Evolutionary conservation across 2,113 vertebrate species (phyloP).

Genomic region (Gracilinanus agilis): DNA sequence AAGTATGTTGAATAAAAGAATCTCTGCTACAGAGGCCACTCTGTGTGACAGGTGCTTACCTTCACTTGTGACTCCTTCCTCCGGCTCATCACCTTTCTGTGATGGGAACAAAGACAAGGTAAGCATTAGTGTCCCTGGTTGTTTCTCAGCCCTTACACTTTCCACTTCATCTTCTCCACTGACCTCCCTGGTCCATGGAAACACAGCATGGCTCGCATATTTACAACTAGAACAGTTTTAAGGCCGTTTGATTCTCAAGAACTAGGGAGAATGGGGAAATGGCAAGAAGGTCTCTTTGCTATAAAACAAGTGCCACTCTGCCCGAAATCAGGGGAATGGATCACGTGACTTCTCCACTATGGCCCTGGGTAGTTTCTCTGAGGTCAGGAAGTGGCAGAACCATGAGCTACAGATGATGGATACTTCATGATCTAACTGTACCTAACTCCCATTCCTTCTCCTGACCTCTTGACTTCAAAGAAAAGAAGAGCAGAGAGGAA

Average conservation of each 20-base stretch:
- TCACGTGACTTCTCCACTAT: background rate
- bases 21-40: background rate
- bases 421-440: background rate
- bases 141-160: background rate
- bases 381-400: background rate
- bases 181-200: background rate
- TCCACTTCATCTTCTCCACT: background rate
- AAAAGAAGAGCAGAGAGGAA: background rate
- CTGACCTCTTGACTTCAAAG: background rate
- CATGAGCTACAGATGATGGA: background rate
- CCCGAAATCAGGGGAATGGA: background rate
- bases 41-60: conserved; percentile 83
- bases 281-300: background rate
- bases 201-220: background rate
- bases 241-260: background rate
- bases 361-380: background rate
- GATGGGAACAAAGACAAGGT: conserved; percentile 71
- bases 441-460: background rate
- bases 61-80: conserved; percentile 99
- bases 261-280: background rate
- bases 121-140: background rate
- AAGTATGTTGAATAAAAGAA: background rate
- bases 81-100: conserved; percentile 95
- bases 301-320: background rate
- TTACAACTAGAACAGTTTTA: background rate